Evolutionary conservation across 92 coral and sea anemone species (phyloP), one percentile per base, ranked within the genome.

Genomic region (Hydrozoanthus gracilis): DNA sequence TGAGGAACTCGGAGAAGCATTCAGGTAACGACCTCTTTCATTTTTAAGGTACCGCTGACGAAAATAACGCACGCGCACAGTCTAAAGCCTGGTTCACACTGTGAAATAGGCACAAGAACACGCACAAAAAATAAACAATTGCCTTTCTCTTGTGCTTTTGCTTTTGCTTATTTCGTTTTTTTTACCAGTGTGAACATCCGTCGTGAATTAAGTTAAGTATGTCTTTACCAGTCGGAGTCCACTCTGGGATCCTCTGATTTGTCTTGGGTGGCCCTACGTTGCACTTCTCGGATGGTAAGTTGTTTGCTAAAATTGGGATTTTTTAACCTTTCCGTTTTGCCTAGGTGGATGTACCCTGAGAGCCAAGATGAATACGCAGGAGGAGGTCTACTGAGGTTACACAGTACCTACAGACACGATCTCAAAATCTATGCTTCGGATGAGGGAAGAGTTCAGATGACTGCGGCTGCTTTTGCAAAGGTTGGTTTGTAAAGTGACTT

Each of bases 391-490:
- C 79, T 96, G 86, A 83, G 99, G 68, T 86, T 96, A 51, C 99
- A 96, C 88, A 96, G 99, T 71, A 96, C 99, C 6, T 96, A 96
- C 92, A 89, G 99, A 45, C 99, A 96, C 87, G 99, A 96, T 77
- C 90, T 96, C 82, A 96, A 96, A 86, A 95, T 96, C 76, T 96
- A 96, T 86, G 99, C 99, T 47, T 96, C 99, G 27, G 99, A 96
- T 64, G 99, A 96, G 85, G 99, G 99, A 51, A 88, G 99, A 51
- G 99, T 96, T 3, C 99, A 96, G 82, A 96, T 96, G 99, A 96
- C 99, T 7, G 99, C 99, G 5, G 99, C 98, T 9, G 98, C 99
- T 16, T 96, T 96, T 96, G 99, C 99, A 5, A 96, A 96, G 98
- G 99, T 94, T 87, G 6, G 71, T 20, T n/a, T 65, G 39, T 27